Evolutionary conservation across 2,888 invertebrate genomes (phyloP).

Genomic region (Sesia apiformis): DNA sequence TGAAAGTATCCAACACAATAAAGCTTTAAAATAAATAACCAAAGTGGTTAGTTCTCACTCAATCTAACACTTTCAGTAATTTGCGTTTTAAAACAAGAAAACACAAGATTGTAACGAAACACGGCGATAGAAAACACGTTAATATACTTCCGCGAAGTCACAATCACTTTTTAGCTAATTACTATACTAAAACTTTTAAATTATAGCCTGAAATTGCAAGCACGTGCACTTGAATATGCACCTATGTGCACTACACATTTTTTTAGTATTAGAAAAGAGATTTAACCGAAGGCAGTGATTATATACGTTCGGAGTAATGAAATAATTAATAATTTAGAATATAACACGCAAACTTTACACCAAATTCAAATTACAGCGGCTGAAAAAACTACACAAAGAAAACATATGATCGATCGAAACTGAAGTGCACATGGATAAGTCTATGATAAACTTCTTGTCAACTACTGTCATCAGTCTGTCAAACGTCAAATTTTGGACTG

Average conservation of each 20-base stretch:
- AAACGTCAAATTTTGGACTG: no score
- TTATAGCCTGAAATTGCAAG: constrained; percentile 44
- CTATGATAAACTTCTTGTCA: constrained; percentile 42
- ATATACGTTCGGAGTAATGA: neutral
- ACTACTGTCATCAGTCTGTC: constrained; percentile 9
- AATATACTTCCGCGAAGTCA: neutral
- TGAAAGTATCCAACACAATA: constrained; percentile 27
- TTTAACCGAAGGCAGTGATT: no score
- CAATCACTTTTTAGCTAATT: neutral
- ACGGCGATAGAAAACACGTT: neutral
- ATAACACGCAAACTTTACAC: constrained; percentile 43
- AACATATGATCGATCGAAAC: constrained; percentile 73
- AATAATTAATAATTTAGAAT: constrained; percentile 1
- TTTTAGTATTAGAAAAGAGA: neutral
- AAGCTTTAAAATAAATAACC: constrained; percentile 39
- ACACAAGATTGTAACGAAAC: constrained; percentile 9
- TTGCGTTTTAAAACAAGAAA: constrained; percentile 31
- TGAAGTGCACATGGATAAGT: constrained; percentile 67
- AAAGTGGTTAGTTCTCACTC: constrained; percentile 35
- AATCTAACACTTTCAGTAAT: constrained; percentile 32
- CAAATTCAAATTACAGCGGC: constrained; percentile 70
- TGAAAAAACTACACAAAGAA: constrained; percentile 74
- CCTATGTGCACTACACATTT: constrained; percentile 31
- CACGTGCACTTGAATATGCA: constrained; percentile 67
- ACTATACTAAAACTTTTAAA: neutral